Evolutionary conservation across 2,797 vertebrate species (phyloP).

Genomic region (Dipus sagitta): DNA sequence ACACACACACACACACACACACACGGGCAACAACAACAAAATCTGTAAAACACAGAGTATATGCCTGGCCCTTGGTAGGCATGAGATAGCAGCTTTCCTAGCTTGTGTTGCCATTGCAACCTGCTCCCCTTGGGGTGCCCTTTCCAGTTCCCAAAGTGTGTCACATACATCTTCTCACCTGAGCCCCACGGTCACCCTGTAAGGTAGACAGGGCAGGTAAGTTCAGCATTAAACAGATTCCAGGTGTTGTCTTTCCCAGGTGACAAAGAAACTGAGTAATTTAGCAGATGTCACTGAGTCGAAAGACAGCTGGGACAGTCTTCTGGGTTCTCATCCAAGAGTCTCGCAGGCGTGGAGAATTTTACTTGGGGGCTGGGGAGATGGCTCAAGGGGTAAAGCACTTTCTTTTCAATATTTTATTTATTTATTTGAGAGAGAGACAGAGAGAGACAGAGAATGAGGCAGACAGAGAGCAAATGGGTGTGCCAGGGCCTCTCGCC

Average conservation of each 20-base stretch:
- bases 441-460: too few species aligned
- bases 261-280: not conserved
- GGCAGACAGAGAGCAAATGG: too few species aligned
- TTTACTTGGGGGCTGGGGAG: too few species aligned
- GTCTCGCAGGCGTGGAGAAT: not conserved
- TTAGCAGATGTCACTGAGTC: not conserved
- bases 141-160: not conserved
- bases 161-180: not conserved
- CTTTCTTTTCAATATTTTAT: too few species aligned
- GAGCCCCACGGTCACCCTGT: not conserved
- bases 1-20: too few species aligned
- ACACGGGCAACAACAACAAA: not conserved
- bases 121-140: not conserved
- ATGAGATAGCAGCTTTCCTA: not conserved
- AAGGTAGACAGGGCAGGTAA: not conserved
- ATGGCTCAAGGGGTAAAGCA: too few species aligned
- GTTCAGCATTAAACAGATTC: too few species aligned
- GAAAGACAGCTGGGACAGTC: not conserved
- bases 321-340: not conserved
- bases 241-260: not conserved
- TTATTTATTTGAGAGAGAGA: too few species aligned
- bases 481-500: too few species aligned
- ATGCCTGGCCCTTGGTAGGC: not conserved
- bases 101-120: too few species aligned
- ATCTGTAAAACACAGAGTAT: not conserved